A percentile compares a stretch with the other conserved stretches of the same genome.
phyloP scores from a whole-genome alignment of 2,797 vertebrate species.

The Alcedo quadribrachys region DNA sequence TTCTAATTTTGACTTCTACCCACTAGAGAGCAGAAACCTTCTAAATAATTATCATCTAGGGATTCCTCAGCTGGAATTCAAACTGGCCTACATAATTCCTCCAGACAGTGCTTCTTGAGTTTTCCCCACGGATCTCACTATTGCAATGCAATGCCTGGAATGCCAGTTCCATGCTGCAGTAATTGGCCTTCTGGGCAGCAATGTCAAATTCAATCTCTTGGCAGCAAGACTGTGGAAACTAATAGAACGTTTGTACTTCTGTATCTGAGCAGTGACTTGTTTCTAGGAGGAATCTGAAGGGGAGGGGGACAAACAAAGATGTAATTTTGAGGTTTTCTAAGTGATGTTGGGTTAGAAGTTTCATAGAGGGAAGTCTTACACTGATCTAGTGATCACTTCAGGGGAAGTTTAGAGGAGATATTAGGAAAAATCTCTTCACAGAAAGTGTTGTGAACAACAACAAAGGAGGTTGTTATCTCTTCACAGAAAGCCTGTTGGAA shows the following conservation, averaged over 20 bases:
- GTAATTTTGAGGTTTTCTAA: neutral
- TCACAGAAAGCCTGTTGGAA: neutral
- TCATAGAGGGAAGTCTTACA: neutral
- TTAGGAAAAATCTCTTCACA: neutral
- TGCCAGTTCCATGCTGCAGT: neutral
- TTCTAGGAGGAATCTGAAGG: neutral
- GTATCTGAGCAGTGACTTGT: neutral
- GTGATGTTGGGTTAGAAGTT: neutral
- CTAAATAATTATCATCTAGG: slow-evolving; percentile 65
- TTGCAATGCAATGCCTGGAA: slow-evolving; percentile 54
- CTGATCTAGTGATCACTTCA: neutral
- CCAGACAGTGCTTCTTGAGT: slow-evolving; percentile 58
- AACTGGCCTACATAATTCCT: slow-evolving; percentile 62
- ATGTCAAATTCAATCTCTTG: neutral
- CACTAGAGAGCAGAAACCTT: slow-evolving; percentile 24
- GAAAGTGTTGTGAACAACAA: neutral
- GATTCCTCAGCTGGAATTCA: slow-evolving; percentile 72
- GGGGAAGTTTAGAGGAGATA: neutral
- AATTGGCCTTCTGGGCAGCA: neutral
- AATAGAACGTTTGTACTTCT: neutral
- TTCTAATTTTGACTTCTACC: slow-evolving; percentile 37
- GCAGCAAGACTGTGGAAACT: neutral
- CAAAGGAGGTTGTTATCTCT: too few species aligned
- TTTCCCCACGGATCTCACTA: slow-evolving; percentile 72
- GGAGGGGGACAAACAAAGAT: neutral